A percentile compares a stretch with the other conserved stretches of the same genome.
These are phyloP conservation scores for Riparia riparia DNA, from an alignment of 2,113 vertebrate species.

Conservation along the genomic window DNA sequence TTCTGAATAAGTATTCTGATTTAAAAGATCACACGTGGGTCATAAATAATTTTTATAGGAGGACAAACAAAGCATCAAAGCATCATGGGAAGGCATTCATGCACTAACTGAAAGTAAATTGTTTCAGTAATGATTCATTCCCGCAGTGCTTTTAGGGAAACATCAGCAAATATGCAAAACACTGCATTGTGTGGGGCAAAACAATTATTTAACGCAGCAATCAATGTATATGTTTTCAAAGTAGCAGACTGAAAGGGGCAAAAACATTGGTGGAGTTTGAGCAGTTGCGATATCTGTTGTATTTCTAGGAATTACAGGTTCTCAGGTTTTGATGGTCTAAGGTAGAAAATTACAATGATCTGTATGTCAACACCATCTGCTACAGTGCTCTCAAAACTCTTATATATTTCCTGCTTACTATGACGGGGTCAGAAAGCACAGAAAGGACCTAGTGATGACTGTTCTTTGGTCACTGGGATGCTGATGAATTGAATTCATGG, in stretches of 20 bases:
- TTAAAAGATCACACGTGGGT: conserved; percentile 86
- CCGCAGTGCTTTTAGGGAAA: conserved; percentile 76
- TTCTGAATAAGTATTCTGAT: conserved; percentile 89
- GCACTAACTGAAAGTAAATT: conserved; percentile 88
- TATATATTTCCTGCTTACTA: not conserved
- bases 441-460: not conserved
- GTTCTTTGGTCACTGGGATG: not conserved
- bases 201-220: conserved; percentile 63
- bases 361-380: not conserved
- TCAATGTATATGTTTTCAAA: conserved; percentile 56
- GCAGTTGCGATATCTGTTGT: not conserved
- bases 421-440: not conserved
- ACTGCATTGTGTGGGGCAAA: conserved; percentile 64
- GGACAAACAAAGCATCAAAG: conserved; percentile 87
- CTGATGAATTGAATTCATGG: not conserved
- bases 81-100: conserved; percentile 87
- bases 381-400: not conserved
- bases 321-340: not conserved
- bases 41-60: conserved; percentile 97
- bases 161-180: conserved; percentile 89
- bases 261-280: not conserved
- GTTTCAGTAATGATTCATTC: conserved; percentile 93
- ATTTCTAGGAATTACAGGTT: conserved; percentile 26
- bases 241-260: not conserved
- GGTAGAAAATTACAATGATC: not conserved